These are phyloP conservation scores for Adrianichthys oophorus DNA, from an alignment of 2,797 vertebrate genomes.

Conservation along the genomic window DNA sequence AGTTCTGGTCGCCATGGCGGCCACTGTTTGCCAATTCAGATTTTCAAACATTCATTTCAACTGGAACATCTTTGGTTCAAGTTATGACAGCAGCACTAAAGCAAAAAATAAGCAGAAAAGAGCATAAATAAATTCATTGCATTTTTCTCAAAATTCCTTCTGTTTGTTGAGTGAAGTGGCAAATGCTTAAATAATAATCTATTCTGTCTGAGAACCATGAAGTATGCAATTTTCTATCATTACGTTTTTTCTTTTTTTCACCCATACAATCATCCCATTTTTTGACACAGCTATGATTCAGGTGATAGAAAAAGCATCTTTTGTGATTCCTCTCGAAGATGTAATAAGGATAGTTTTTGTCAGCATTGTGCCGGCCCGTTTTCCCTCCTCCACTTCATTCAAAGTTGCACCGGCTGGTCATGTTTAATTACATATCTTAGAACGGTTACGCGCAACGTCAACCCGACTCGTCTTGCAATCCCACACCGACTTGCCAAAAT, in stretches of 20 bases:
- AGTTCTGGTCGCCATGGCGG: too few species aligned
- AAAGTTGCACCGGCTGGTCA: not conserved
- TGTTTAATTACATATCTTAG: constrained; percentile 23
- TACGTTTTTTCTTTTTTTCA: not conserved
- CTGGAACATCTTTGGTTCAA: too few species aligned
- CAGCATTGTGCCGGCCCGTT: not conserved
- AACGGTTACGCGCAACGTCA: constrained; percentile 11
- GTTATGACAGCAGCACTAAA: too few species aligned
- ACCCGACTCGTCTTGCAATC: constrained; percentile 18
- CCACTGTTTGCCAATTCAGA: too few species aligned
- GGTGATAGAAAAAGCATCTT: not conserved
- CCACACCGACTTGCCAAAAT: constrained; percentile 24
- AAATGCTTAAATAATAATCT: constrained; percentile 7
- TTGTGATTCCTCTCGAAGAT: constrained; percentile 9
- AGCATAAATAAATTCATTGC: not conserved
- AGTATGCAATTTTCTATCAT: constrained; percentile 7
- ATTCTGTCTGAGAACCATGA: constrained; percentile 2
- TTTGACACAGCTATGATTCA: constrained; percentile 8
- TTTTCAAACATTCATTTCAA: too few species aligned
- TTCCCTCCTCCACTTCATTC: not conserved
- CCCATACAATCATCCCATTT: constrained; percentile 6
- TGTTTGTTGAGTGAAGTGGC: not conserved
- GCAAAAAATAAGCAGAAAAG: not conserved
- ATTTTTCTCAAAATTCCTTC: not conserved
- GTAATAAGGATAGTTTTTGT: constrained; percentile 7